Percentiles rank a stretch among this genome's conserved stretches.
phyloP scores from a whole-genome alignment of 2,113 vertebrate genomes.

The Nettapus auritus region DNA sequence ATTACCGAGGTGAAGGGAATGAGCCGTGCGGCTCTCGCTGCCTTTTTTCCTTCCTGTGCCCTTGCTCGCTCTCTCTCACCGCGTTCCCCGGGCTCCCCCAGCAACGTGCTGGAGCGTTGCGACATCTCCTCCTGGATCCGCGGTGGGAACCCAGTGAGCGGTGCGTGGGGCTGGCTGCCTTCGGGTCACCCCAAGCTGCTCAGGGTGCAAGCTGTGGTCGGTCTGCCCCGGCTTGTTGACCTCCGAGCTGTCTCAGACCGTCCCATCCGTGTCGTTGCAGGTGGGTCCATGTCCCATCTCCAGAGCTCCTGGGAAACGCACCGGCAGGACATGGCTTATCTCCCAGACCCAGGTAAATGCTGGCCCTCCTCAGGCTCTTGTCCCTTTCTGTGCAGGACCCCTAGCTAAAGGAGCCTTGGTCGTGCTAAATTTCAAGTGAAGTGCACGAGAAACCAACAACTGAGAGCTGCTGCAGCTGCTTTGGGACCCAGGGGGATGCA shows the following conservation, averaged over 20 bases:
- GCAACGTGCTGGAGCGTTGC: fast-evolving
- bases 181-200: not conserved
- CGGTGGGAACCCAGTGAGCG: not conserved
- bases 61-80: not conserved
- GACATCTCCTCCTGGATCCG: not conserved
- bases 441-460: fast-evolving
- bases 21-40: fast-evolving
- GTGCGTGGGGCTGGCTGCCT: not conserved
- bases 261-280: not conserved
- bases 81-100: not conserved
- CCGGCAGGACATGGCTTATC: not conserved
- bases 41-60: not conserved
- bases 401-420: fast-evolving
- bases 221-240: not conserved
- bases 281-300: slow-evolving; percentile 44
- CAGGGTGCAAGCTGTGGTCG: fast-evolving
- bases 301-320: slow-evolving; percentile 22
- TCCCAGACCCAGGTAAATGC: not conserved
- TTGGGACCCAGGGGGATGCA: fast-evolving
- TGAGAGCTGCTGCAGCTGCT: not conserved
- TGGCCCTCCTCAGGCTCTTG: not conserved
- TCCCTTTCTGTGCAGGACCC: not conserved
- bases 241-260: fast-evolving
- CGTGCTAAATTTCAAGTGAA: fast-evolving
- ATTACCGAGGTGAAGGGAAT: not conserved